phyloP scores from a whole-genome alignment of 2,797 vertebrate genomes.

The Xiphorhynchus erythropygius region DNA sequence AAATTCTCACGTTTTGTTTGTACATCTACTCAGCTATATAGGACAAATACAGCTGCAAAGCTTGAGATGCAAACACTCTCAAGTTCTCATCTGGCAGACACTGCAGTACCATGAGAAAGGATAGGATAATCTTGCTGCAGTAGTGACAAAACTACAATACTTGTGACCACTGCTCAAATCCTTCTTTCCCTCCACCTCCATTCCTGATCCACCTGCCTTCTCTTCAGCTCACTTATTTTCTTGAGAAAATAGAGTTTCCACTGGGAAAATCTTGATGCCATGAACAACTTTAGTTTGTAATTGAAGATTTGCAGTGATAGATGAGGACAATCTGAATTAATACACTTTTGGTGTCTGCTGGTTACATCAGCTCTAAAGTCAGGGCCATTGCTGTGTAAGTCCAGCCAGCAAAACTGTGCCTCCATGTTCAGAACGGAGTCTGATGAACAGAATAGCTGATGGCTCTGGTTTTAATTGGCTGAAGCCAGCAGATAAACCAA shows the following conservation, averaged over 20 bases:
- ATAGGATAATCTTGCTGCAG: background rate
- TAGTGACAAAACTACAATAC: background rate
- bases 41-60: background rate
- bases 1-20: background rate
- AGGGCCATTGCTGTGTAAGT: background rate
- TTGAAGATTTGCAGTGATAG: background rate
- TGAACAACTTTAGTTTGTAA: background rate
- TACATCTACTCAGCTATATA: background rate
- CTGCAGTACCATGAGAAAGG: background rate
- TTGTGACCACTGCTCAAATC: background rate
- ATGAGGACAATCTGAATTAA: background rate
- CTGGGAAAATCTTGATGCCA: background rate
- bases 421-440: background rate
- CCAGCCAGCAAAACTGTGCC: background rate
- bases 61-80: background rate
- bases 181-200: background rate
- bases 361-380: background rate
- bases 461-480: background rate
- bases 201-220: background rate
- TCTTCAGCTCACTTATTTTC: background rate
- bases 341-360: fast-evolving
- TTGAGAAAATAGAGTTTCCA: background rate
- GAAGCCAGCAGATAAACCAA: background rate
- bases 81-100: background rate
- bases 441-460: background rate